Percentiles rank a stretch among this genome's conserved stretches.
phyloP scores from a whole-genome alignment of 2,113 vertebrate genomes.

The Gavia stellata region DNA sequence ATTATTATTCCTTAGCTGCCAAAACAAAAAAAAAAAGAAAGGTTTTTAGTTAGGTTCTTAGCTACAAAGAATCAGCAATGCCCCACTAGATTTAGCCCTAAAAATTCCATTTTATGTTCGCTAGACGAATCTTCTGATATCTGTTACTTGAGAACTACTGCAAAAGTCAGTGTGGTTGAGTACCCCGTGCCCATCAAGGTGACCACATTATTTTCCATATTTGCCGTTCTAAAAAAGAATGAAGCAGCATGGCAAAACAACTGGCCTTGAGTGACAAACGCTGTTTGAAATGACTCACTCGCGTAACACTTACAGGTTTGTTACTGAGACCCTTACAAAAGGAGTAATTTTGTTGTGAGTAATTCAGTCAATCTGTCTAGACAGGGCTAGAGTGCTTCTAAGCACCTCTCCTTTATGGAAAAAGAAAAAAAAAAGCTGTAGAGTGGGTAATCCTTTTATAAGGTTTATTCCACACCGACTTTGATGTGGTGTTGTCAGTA shows the following conservation, averaged over 20 bases:
- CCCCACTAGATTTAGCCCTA: not conserved
- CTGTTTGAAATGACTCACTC: not conserved
- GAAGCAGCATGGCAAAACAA: not conserved
- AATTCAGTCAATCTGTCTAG: conserved; percentile 18
- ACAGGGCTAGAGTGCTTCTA: not conserved
- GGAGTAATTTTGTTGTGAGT: conserved; percentile 8
- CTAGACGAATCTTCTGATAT: not conserved
- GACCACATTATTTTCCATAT: not conserved
- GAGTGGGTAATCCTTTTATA: not conserved
- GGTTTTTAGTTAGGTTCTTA: not conserved
- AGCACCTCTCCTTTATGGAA: not conserved
- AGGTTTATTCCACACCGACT: conserved; percentile 6
- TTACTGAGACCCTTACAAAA: not conserved
- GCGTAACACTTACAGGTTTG: not conserved
- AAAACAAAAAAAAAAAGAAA: not conserved
- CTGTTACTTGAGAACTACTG: not conserved
- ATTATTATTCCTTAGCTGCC: not conserved
- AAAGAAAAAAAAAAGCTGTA: not conserved
- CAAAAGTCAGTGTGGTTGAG: not conserved
- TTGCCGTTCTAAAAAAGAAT: not conserved
- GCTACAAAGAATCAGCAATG: not conserved
- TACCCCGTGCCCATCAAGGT: not conserved
- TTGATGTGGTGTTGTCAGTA: not conserved
- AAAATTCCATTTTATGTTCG: not conserved
- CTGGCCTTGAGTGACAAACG: not conserved